Conservation (phyloP, 2,888 invertebrate genomes). For the Adineta ricciae region DNA sequence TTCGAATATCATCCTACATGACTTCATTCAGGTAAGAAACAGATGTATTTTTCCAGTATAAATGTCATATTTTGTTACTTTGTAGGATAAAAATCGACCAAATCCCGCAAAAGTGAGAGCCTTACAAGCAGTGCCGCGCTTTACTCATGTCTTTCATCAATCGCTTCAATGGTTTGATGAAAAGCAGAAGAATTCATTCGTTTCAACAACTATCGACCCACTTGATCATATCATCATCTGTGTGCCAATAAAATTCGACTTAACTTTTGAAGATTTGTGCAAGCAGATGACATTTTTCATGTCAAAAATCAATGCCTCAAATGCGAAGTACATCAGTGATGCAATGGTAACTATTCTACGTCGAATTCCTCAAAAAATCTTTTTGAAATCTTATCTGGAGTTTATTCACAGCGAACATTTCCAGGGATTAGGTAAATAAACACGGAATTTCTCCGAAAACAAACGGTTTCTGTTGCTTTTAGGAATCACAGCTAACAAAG, state of each 20-base stretch:
- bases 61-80: not conserved
- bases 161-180: not conserved
- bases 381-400: not conserved
- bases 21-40: not conserved
- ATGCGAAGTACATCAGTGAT: not conserved
- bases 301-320: not conserved
- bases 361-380: not conserved
- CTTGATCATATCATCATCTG: not conserved
- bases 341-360: not conserved
- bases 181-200: not conserved
- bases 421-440: not conserved
- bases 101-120: not conserved
- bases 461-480: not conserved
- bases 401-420: not conserved
- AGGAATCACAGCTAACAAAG: slow-evolving; percentile 9
- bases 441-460: not conserved
- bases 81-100: not conserved
- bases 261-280: not conserved
- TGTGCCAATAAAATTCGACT: not conserved
- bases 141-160: not conserved
- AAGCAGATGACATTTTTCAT: not conserved
- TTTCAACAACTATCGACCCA: not conserved
- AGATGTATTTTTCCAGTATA: not conserved
- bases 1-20: not conserved
- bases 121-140: not conserved